Evolutionary conservation across 2,797 vertebrate genomes (phyloP).

Genomic region (Galago senegalensis): DNA sequence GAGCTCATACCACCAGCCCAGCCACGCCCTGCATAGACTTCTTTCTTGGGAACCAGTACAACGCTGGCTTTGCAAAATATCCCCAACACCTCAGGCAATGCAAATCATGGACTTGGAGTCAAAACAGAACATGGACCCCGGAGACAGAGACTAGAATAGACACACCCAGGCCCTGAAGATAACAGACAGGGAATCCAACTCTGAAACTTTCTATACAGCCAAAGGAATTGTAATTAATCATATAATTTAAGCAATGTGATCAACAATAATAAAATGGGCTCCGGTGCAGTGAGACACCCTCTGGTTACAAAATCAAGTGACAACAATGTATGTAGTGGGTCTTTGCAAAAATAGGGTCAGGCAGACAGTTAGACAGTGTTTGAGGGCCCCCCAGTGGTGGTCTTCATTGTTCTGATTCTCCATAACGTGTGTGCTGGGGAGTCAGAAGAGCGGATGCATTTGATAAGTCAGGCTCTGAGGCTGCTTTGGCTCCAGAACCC

Average conservation of each 20-base stretch:
- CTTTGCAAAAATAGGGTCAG: not conserved
- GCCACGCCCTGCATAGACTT: not conserved
- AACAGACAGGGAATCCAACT: not conserved
- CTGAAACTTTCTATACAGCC: not conserved
- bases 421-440: not conserved
- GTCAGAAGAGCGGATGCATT: not conserved
- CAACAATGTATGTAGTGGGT: not conserved
- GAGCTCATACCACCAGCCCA: not conserved
- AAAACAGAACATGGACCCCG: not conserved
- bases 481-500: not conserved
- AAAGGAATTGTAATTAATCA: not conserved
- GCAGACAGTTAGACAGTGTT: rapidly evolving
- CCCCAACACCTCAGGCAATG: not conserved
- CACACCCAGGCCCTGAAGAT: not conserved
- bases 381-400: not conserved
- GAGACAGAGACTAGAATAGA: not conserved
- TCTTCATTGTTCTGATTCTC: not conserved
- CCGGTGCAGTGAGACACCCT: not conserved
- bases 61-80: not conserved
- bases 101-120: not conserved
- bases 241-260: not conserved
- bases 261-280: not conserved
- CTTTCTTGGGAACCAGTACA: not conserved
- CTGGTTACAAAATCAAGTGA: not conserved
- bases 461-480: not conserved